Evolutionary conservation across 2,888 invertebrate species (phyloP).

Genomic region (Apotomis betuletana): DNA sequence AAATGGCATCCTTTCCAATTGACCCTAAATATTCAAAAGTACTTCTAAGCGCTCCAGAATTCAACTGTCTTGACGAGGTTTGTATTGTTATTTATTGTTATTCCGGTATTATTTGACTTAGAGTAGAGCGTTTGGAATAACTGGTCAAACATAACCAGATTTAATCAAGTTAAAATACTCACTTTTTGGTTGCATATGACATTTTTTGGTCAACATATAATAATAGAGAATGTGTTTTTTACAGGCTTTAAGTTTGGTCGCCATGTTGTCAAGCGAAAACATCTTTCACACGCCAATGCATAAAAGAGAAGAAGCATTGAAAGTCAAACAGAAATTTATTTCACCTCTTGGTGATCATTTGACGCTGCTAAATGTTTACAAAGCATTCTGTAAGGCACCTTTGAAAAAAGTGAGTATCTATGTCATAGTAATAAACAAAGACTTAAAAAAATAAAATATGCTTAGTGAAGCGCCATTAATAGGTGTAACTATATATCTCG

Average conservation of each 20-base stretch:
- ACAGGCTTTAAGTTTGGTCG: slow-evolving; percentile 91
- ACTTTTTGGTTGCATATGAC: too few relatives aligned
- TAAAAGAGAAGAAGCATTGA: slow-evolving; percentile 89
- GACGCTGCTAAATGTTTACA: slow-evolving; percentile 94
- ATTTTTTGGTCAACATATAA: not conserved
- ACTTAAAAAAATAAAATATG: too few relatives aligned
- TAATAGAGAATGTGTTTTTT: slow-evolving; percentile 44
- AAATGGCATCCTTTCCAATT: slow-evolving; percentile 95
- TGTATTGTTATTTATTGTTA: not conserved
- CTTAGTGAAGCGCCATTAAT: too few relatives aligned
- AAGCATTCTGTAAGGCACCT: slow-evolving; percentile 88
- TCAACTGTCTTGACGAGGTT: slow-evolving; percentile 90
- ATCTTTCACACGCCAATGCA: slow-evolving; percentile 89
- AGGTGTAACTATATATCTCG: too few relatives aligned
- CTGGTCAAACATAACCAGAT: not conserved
- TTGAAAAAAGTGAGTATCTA: slow-evolving; percentile 83
- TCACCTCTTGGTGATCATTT: slow-evolving; percentile 96
- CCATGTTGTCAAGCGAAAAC: slow-evolving; percentile 94
- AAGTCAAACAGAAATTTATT: slow-evolving; percentile 90
- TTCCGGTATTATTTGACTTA: too few relatives aligned
- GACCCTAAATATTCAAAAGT: slow-evolving; percentile 95
- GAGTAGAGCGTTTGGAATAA: too few relatives aligned
- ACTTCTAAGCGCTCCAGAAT: slow-evolving; percentile 89
- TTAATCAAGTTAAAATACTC: slow-evolving; percentile 27
- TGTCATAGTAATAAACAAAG: not conserved